Evolutionary conservation across 2,797 vertebrate genomes (phyloP), one percentile per base, ranked within the genome.

Genomic region (Vultur gryphus): DNA sequence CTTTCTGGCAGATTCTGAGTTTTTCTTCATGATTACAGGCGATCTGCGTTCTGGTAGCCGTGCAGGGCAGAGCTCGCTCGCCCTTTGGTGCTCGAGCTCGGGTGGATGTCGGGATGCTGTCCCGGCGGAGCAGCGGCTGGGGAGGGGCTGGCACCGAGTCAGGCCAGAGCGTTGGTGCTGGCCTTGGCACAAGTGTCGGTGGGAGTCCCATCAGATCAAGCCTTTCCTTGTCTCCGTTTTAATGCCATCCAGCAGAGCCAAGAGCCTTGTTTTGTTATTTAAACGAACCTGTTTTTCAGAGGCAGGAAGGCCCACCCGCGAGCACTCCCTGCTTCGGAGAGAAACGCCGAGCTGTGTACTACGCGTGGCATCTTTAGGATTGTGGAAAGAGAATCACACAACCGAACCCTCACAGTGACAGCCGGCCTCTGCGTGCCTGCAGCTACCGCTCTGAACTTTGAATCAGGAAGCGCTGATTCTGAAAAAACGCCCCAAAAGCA

Each of bases 361-460:
- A 3, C 3, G 3, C 15, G 51, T 11, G 64, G 79, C 12, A 21
- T n/a, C 41, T 78, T 51, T 41, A 21, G 72, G 77, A 31, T 44
- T 1, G 8, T 28, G 79, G 44, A 59, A 44, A 24, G n/a, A 35
- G 81, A 75, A 49, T 33, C 5, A 5, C 25, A n/a, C 16, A 21
- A 18, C 16, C 0, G 5, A 85, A 49, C 29, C 54, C 23, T 26
- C 82, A 11, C 15, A 13, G 64, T 6, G 43, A 37, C 39, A 69
- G 16, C 59, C n/a, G 6, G 29, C 13, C 39, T 18, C 72, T 7
- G 5, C 1, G 7, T 11, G 73, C n/a, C 71, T 1, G 0, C 39
- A 54, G 29, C 37, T 13, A 49, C 37, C 0, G 0, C 55, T 49
- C 1, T 7, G 0, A 28, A 11, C 8, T 69, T 5, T 16, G 15